These are phyloP conservation scores for Sebastes elongatus DNA, from an alignment of 2,797 vertebrate species.

Conservation along the genomic window DNA sequence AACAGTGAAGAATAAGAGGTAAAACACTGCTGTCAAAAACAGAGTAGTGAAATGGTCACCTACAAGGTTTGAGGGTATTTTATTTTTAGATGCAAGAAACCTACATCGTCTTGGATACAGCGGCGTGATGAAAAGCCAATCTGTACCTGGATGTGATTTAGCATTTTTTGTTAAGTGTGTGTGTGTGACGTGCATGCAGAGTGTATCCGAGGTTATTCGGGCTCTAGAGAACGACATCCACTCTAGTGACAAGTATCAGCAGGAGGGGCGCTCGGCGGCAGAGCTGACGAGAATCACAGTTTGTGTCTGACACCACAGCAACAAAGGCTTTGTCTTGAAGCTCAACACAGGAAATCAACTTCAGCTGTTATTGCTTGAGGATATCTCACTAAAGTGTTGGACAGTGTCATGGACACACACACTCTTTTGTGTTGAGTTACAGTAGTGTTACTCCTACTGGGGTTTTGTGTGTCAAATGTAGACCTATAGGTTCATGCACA, in stretches of 20 bases:
- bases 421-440: constrained; percentile 3
- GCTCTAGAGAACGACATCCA: constrained; percentile 6
- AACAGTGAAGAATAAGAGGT: too few relatives aligned
- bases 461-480: background rate
- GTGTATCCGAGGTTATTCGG: constrained; percentile 17
- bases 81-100: background rate
- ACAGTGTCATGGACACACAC: constrained; percentile 16
- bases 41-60: too few relatives aligned
- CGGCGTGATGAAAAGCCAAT: background rate
- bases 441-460: background rate
- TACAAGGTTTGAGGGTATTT: too few relatives aligned
- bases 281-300: constrained; percentile 40
- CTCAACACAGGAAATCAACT: constrained; percentile 51
- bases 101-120: background rate
- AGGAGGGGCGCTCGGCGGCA: constrained; percentile 6
- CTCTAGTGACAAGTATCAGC: constrained; percentile 25
- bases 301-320: constrained; percentile 46
- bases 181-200: background rate
- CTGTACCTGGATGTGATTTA: background rate
- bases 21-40: too few relatives aligned
- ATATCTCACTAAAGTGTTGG: constrained; percentile 49
- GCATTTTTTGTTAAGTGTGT: background rate
- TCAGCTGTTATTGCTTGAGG: constrained; percentile 28
- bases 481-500: background rate
- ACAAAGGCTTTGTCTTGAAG: constrained; percentile 48